Conservation (phyloP, 2,797 vertebrate species). For the Balearica regulorum region DNA sequence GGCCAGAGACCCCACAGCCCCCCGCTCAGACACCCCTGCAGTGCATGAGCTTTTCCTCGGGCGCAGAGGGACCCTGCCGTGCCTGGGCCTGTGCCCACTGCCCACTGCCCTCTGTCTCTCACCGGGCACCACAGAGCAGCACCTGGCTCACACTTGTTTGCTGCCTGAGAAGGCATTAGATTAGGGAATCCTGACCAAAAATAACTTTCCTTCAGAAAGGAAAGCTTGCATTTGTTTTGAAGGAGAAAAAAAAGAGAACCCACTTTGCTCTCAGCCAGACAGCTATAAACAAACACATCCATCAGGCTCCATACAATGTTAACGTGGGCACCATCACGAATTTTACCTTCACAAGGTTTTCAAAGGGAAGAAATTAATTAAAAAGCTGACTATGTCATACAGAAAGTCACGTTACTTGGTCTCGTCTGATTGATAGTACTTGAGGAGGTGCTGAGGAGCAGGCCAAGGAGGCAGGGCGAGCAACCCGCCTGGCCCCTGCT, state of each 20-base stretch:
- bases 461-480: too few species aligned
- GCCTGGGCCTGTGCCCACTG: too few species aligned
- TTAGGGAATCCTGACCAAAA: neutral
- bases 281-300: neutral
- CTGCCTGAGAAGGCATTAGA: neutral
- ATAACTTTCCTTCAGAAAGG: neutral
- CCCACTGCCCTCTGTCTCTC: neutral
- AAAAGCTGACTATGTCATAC: neutral
- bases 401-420: too few species aligned
- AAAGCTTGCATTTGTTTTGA: neutral
- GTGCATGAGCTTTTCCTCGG: neutral
- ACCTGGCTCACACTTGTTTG: neutral
- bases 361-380: neutral
- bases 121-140: neutral
- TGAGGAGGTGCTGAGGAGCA: neutral
- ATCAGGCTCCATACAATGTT: accelerated
- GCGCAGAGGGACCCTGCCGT: too few species aligned
- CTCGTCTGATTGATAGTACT: neutral
- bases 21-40: too few species aligned
- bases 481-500: too few species aligned
- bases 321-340: neutral
- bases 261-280: neutral
- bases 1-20: neutral
- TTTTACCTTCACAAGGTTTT: neutral
- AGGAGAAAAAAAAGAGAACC: neutral